phyloP scores from a whole-genome alignment of 2,888 invertebrate genomes.

The Drosophila fulvimacula region DNA sequence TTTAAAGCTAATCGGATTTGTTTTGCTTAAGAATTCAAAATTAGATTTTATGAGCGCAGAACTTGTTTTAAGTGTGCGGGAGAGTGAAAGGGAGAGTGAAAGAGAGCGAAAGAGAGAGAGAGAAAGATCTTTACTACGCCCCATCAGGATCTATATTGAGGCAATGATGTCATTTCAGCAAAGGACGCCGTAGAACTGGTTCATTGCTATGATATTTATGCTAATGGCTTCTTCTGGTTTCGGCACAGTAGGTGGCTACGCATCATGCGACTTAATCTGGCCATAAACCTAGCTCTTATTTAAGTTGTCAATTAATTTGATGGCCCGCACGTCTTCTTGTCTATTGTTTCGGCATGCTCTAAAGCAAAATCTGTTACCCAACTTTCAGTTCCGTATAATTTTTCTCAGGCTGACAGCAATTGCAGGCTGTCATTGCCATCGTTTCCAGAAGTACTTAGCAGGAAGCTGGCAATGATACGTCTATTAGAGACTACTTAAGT shows the following conservation, averaged over 20 bases:
- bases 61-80: conserved; percentile 37
- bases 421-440: conserved; percentile 35
- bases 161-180: conserved; percentile 54
- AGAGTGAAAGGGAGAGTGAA: neutral
- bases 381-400: conserved; percentile 41
- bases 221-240: conserved; percentile 3
- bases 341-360: neutral
- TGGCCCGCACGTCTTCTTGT: conserved; percentile 5
- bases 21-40: conserved; percentile 28
- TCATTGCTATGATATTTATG: conserved; percentile 31
- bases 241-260: conserved; percentile 20
- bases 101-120: neutral
- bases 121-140: conserved; percentile 19
- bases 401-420: conserved; percentile 38
- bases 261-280: conserved; percentile 21
- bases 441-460: conserved; percentile 18
- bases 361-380: neutral
- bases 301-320: conserved; percentile 26
- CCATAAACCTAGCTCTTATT: conserved; percentile 22
- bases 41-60: conserved; percentile 30
- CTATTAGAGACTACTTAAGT: conserved; percentile 59
- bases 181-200: conserved; percentile 61
- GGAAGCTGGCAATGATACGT: conserved; percentile 52
- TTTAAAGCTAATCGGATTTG: conserved; percentile 31
- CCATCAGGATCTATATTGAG: conserved; percentile 64